These are phyloP conservation scores for Mylabris sibirica DNA, from an alignment of 2,888 invertebrate species.

Conservation along the genomic window DNA sequence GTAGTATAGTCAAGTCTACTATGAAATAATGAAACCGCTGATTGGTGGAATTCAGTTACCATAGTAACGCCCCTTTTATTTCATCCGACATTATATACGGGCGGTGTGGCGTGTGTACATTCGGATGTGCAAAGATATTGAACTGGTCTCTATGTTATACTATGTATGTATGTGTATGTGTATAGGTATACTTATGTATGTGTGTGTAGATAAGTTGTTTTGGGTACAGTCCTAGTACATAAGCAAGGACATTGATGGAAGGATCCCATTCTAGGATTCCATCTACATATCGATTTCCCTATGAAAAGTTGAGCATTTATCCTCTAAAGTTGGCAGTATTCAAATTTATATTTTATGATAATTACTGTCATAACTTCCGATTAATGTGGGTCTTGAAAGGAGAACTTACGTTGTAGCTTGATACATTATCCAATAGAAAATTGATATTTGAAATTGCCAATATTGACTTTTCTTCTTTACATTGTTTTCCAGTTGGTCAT, in stretches of 20 bases:
- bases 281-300: not conserved
- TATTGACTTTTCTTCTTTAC: too few relatives aligned
- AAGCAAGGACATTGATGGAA: conserved; percentile 10
- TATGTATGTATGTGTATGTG: not conserved
- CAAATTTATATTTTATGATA: not conserved
- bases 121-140: conserved; percentile 25
- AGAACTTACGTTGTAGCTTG: too few relatives aligned
- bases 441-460: too few relatives aligned
- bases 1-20: conserved; percentile 47
- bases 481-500: too few relatives aligned
- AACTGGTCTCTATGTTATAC: not conserved
- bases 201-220: conserved; percentile 15
- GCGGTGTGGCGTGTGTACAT: conserved; percentile 41
- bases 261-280: conserved; percentile 3
- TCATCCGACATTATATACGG: conserved; percentile 48
- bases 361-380: too few relatives aligned
- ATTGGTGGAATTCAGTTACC: conserved; percentile 60
- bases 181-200: not conserved
- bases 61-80: conserved; percentile 60
- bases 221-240: conserved; percentile 16
- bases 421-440: too few relatives aligned
- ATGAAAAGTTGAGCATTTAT: not conserved
- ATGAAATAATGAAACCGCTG: conserved; percentile 59
- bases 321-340: not conserved
- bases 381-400: too few relatives aligned